Base-by-base conservation (phyloP, 1,140 invertebrate genomes). In the Spodoptera frugiperda region DNA sequence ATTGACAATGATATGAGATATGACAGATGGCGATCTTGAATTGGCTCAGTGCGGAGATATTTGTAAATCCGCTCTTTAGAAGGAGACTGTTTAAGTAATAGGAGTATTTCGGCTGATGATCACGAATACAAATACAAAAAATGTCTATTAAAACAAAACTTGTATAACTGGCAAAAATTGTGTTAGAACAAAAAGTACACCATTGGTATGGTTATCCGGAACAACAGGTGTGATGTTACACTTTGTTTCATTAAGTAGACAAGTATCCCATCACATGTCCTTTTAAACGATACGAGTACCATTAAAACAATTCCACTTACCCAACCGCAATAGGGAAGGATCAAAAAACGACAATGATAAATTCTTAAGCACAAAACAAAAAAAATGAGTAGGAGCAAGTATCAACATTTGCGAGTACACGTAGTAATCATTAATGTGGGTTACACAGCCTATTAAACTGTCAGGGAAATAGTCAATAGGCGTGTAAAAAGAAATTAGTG, bases 401-500 rank as follows among this genome's bases (percentile, higher is more conserved):
- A 63, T 51, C 59, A 75, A 63, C 46, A 61, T 63, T 65, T 63
- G 48, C 57, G 51, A 72, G 19, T 54, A 15, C 25, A 71, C 49
- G 2, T 4, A 33, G 68, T 48, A 59, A 73, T 73, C 54, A 73
- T 73, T 68, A 59, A 73, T 54, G 59, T 73, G 51, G 70, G 71
- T 55, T 51, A 61, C 61, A 55, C 19, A 48, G 61, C 21, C 77
- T 74, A 78, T 78, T 78, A 73, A 78, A 73, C 71, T 78, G 77
- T 78, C 70, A 78, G 46, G 77, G 77, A 78, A 78, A 78, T 74
- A 74, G 49, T 65, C 57, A 67, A 74, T 72, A 78, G 53, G 19
- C 25, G 61, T 25, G 57, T 71, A 77, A 71, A 63, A 71, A 77
- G 57, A 71, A 46, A 72, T 53, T 61, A 71, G 53, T 71, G 51